Percentiles rank a stretch among this genome's conserved stretches.
Evolutionary conservation across 2,797 vertebrate species (phyloP).

Genomic region (Trichosurus vulpecula): DNA sequence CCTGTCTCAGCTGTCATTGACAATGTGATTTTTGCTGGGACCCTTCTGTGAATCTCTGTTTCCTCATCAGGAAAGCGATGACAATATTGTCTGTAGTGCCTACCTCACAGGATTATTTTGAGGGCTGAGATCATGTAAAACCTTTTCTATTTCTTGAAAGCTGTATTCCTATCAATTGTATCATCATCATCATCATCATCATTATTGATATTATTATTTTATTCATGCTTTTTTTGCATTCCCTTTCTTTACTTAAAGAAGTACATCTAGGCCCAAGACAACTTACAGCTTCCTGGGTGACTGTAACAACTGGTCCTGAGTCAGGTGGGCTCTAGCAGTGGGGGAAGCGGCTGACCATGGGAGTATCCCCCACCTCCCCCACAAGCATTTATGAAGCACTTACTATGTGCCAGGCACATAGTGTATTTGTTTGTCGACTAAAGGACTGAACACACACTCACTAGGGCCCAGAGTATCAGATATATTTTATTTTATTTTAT

Average conservation of each 20-base stretch:
- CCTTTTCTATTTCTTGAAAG: not conserved
- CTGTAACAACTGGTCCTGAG: not conserved
- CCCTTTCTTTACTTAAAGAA: not conserved
- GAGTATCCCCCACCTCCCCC: not conserved
- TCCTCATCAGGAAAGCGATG: not conserved
- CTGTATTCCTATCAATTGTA: not conserved
- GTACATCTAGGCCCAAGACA: not conserved
- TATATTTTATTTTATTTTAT: no score
- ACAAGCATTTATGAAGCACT: not conserved
- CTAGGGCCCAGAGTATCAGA: not conserved
- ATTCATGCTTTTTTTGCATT: not conserved
- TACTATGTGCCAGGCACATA: not conserved
- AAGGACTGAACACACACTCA: not conserved
- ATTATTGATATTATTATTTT: not conserved
- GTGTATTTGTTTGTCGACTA: not conserved
- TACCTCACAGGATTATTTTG: not conserved
- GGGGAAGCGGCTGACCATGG: not conserved
- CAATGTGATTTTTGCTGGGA: not conserved
- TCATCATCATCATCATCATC: not conserved
- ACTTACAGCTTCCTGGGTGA: not conserved
- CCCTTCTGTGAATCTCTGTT: not conserved
- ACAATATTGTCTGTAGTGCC: not conserved
- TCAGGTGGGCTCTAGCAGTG: not conserved
- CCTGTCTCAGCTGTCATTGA: not conserved
- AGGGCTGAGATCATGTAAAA: not conserved